A percentile compares a stretch with the other conserved stretches of the same genome.
These are phyloP conservation scores for Apodemus agrarius DNA, from an alignment of 2,797 vertebrate species.

Conservation along the genomic window DNA sequence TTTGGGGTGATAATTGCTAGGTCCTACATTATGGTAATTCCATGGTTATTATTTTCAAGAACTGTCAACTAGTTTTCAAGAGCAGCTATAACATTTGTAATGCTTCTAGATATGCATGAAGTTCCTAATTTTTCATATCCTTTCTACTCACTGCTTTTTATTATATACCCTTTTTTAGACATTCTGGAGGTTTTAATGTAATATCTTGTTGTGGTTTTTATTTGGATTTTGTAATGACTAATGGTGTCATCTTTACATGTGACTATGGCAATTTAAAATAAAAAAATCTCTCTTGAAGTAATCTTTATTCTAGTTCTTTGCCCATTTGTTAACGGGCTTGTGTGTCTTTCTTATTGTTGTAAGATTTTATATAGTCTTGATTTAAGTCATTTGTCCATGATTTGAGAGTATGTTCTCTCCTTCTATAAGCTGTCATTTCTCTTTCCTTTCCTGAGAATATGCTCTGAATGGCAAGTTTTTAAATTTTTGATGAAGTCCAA, in stretches of 20 bases:
- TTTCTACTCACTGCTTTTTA: not conserved
- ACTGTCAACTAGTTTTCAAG: not conserved
- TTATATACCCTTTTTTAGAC: not conserved
- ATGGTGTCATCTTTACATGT: not conserved
- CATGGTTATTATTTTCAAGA: not conserved
- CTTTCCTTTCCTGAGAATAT: not conserved
- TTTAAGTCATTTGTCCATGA: not conserved
- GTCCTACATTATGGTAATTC: not conserved
- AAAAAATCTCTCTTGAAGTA: not conserved
- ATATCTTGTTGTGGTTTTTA: not conserved
- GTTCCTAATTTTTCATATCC: not conserved
- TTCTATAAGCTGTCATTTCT: not conserved
- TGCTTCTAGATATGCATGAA: not conserved
- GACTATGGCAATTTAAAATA: not conserved
- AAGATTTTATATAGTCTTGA: not conserved
- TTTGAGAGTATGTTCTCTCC: constrained; percentile 13
- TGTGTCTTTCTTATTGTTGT: not conserved
- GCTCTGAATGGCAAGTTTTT: not conserved
- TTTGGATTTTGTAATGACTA: not conserved
- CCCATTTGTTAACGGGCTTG: not conserved
- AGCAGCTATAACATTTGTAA: not conserved
- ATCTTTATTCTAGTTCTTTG: not conserved
- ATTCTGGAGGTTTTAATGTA: not conserved
- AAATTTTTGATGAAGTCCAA: constrained; percentile 17
- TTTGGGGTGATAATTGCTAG: not conserved